These are phyloP conservation scores for Eurypyga helias DNA, from an alignment of 2,113 vertebrate species.

Conservation along the genomic window DNA sequence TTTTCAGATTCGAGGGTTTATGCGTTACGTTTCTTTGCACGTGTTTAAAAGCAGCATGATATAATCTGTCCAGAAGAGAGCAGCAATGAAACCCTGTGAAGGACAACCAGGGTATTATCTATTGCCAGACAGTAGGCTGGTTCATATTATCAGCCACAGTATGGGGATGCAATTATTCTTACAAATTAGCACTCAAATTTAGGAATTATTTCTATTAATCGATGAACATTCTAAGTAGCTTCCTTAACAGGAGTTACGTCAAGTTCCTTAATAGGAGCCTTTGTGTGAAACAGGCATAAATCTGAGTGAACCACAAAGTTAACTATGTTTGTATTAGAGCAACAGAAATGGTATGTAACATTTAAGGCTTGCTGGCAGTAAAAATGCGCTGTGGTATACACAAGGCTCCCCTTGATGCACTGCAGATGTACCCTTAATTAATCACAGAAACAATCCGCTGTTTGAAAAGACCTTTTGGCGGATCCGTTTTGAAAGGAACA, in stretches of 20 bases:
- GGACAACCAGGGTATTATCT: not conserved
- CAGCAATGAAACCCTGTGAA: not conserved
- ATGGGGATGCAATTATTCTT: not conserved
- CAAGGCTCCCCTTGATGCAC: conserved; percentile 4
- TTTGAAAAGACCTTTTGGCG: not conserved
- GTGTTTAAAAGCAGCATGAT: not conserved
- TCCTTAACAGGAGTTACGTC: not conserved
- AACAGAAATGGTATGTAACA: not conserved
- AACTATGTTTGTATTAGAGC: not conserved
- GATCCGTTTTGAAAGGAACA: not conserved
- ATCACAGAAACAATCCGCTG: not conserved
- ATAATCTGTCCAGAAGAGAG: conserved; percentile 30
- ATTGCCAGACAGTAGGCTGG: not conserved
- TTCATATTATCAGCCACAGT: not conserved
- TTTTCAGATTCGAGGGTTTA: not conserved
- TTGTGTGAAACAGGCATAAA: not conserved
- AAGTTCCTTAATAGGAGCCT: not conserved
- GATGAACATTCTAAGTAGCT: not conserved
- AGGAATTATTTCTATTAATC: not conserved
- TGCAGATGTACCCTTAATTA: conserved; percentile 30
- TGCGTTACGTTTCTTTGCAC: not conserved
- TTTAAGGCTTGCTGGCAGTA: not conserved
- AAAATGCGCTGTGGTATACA: not conserved
- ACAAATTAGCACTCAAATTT: not conserved
- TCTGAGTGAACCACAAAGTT: not conserved